A percentile compares a stretch with the other conserved stretches of the same genome.
Evolutionary conservation across 2,888 invertebrate genomes (phyloP).

Genomic region (Meliscaeva auricollis): DNA sequence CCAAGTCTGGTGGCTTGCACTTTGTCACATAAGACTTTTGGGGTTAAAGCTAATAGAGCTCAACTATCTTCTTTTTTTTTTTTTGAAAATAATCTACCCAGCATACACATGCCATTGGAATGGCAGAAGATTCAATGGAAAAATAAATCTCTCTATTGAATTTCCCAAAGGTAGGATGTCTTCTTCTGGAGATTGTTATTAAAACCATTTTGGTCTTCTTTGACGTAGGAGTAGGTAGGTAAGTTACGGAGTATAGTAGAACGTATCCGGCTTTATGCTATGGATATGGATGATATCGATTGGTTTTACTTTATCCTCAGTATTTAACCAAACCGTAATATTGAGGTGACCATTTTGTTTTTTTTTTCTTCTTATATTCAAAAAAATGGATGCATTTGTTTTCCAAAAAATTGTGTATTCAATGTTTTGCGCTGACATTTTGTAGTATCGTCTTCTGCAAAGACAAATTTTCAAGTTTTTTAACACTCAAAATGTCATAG

Average conservation of each 20-base stretch:
- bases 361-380: too few species aligned
- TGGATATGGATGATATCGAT: constrained; percentile 17
- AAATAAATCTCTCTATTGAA: constrained; percentile 52
- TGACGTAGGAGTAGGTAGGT: not conserved
- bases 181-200: constrained; percentile 59
- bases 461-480: too few species aligned
- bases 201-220: constrained; percentile 6
- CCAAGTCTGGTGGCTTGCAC: constrained; percentile 27
- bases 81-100: not conserved
- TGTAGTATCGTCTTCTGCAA: too few species aligned
- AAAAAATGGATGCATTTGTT: too few species aligned
- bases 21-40: constrained; percentile 47
- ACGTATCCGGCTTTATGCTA: not conserved
- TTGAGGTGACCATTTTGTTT: constrained; percentile 3
- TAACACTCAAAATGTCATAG: too few species aligned
- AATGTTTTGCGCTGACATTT: too few species aligned
- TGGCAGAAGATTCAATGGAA: constrained; percentile 26
- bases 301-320: not conserved
- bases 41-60: constrained; percentile 39
- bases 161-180: constrained; percentile 64
- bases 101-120: constrained; percentile 1
- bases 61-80: constrained; percentile 8
- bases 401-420: too few species aligned
- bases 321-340: not conserved
- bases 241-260: not conserved